These are phyloP conservation scores for Lithobates sylvaticus DNA, from an alignment of 2,797 vertebrate species.

Conservation along the genomic window DNA sequence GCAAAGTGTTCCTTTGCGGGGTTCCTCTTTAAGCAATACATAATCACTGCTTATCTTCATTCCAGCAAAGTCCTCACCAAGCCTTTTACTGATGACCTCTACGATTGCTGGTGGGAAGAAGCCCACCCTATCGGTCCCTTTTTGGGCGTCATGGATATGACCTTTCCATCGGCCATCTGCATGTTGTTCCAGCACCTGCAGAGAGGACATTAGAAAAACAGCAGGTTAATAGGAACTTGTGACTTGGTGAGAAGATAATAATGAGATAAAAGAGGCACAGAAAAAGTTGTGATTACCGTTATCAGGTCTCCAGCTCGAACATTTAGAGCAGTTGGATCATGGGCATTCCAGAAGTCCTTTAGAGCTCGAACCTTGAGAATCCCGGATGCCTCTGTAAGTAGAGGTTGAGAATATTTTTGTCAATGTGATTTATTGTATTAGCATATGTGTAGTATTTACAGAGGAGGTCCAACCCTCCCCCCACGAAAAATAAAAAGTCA, in stretches of 20 bases:
- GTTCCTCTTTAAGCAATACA: slow-evolving; percentile 23
- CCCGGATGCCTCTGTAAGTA: slow-evolving; percentile 87
- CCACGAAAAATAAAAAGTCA: too few species aligned
- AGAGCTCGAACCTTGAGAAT: slow-evolving; percentile 94
- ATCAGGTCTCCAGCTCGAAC: slow-evolving; percentile 93
- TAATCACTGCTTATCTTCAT: neutral
- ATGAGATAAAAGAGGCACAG: neutral
- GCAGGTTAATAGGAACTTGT: neutral
- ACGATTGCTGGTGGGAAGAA: slow-evolving; percentile 95
- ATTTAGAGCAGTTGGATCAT: slow-evolving; percentile 96
- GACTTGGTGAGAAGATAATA: too few species aligned
- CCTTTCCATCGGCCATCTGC: slow-evolving; percentile 95
- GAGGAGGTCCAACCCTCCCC: too few species aligned
- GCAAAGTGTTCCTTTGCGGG: too few species aligned
- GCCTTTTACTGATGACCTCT: slow-evolving; percentile 92
- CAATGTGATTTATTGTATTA: too few species aligned
- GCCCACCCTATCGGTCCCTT: slow-evolving; percentile 91
- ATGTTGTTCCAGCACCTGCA: slow-evolving; percentile 94
- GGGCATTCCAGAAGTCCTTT: slow-evolving; percentile 97
- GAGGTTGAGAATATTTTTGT: too few species aligned
- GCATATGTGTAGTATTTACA: too few species aligned
- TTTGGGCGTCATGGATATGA: slow-evolving; percentile 92
- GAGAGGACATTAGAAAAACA: neutral
- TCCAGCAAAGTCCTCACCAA: slow-evolving; percentile 75
- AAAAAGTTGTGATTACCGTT: slow-evolving; percentile 78